Evolutionary conservation across 2,888 invertebrate species (phyloP).

Genomic region (Sepioteuthis lessoniana): DNA sequence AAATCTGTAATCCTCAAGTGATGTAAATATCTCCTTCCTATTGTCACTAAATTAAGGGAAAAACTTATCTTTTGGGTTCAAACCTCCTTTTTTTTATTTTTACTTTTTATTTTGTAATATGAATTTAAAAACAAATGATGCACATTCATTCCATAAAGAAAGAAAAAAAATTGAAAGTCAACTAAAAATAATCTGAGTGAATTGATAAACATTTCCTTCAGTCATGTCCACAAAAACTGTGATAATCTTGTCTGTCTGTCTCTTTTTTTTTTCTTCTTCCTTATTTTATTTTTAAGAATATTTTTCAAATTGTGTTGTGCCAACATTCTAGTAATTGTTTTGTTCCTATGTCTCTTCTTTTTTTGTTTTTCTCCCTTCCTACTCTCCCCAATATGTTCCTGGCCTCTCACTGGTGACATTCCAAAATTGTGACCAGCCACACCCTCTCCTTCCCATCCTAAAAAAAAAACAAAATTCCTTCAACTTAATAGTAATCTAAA

Average conservation of each 20-base stretch:
- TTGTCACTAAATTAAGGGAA: too few species aligned
- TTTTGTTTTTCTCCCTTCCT: not conserved
- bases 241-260: conserved; percentile 1
- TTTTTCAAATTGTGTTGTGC: not conserved
- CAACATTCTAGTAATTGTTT: not conserved
- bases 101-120: not conserved
- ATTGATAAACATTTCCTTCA: not conserved
- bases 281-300: not conserved
- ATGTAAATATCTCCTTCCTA: not conserved
- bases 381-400: not conserved
- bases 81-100: not conserved
- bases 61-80: not conserved
- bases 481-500: not conserved
- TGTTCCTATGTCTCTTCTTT: not conserved
- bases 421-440: not conserved
- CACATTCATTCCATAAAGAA: not conserved
- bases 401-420: conserved; percentile 9
- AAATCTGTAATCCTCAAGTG: not conserved
- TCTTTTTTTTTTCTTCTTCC: not conserved
- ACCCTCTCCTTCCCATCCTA: not conserved
- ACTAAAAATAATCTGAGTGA: not conserved
- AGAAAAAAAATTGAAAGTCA: not conserved
- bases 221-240: conserved; percentile 33
- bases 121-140: not conserved
- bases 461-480: not conserved